These are phyloP conservation scores for Prionace glauca DNA, from an alignment of 2,797 vertebrate genomes.

Conservation along the genomic window DNA sequence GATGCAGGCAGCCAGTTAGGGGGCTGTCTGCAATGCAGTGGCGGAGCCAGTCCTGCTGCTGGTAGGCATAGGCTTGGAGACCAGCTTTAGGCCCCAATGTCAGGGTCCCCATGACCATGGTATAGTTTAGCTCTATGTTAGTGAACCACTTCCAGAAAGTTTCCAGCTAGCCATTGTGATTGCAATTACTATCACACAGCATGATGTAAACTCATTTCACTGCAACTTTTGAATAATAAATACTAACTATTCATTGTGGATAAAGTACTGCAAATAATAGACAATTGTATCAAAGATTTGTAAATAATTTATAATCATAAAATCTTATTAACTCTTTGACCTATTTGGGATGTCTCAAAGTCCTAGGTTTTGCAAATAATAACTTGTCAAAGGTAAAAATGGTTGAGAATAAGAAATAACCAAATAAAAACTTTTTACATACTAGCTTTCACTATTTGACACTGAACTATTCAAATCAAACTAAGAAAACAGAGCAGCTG, in stretches of 20 bases:
- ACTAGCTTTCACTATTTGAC: neutral
- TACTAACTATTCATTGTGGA: neutral
- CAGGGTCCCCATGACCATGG: neutral
- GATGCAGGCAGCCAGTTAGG: neutral
- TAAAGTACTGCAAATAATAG: neutral
- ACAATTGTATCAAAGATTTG: neutral
- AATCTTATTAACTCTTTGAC: neutral
- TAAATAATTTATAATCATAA: neutral
- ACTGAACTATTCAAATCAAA: neutral
- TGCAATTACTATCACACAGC: neutral
- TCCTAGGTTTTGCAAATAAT: neutral
- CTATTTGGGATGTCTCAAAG: neutral
- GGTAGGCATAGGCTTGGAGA: neutral
- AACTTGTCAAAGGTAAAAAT: neutral
- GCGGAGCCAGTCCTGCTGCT: neutral
- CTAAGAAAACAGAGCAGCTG: too few relatives aligned
- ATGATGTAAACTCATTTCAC: neutral
- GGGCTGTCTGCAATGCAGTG: neutral
- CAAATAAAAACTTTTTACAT: neutral
- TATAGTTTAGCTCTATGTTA: neutral
- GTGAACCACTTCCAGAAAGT: neutral
- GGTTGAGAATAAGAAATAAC: neutral
- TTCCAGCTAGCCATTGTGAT: neutral
- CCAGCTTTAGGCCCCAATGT: neutral
- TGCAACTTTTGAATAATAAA: neutral